Base-by-base conservation (phyloP, 92 coral and sea anemone genomes). In the Pocillopora meandrina region DNA sequence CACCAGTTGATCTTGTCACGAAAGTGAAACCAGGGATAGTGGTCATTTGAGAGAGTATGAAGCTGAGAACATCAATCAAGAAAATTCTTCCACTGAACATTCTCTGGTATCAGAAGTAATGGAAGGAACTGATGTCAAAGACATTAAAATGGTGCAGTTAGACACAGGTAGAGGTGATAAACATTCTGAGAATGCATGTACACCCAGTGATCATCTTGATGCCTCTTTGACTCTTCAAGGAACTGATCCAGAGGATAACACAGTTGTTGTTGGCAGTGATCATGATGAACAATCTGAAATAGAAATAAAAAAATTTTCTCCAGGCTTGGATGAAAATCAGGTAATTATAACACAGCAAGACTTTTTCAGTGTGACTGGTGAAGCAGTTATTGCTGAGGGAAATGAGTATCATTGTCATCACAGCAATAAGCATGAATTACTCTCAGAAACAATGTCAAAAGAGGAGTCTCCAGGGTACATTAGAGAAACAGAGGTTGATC, bases 281-380 rank as follows among this genome's bases (percentile, higher is more conserved):
- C 4, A 34, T 58, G 26, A 70, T 18, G 76, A 61, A 10, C 35
- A 35, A 18, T 5, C 18, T 19, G 34, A 70, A 68, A 21, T 62
- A 20, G 73, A 65, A 65, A 33, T 16, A 26, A 67, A 70, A 81
- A 75, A 71, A 15, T 35, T 15, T 36, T 59, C 77, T 56, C 66
- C 13, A 14, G 18, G 47, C 47, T 56, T 18, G 17, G 21, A 81
- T 58, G 31, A 65, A 19, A 35, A 23, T 20, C 31, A 79, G 76
- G 70, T 33, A 23, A 82, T 61, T 12, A 5, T 56, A 65, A 57
- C 75, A 56, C 80, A 65, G 33, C 31, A 34, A 76, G 68, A 76
- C 76, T 13, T 14, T 58, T 19, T 5, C 9, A 18, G 67, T 12
- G 31, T 14, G 9, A 67, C 23, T 26, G 78, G 65, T 10, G 72